phyloP scores from a whole-genome alignment of 2,797 vertebrate species.

The Phylloscopus collybita region DNA sequence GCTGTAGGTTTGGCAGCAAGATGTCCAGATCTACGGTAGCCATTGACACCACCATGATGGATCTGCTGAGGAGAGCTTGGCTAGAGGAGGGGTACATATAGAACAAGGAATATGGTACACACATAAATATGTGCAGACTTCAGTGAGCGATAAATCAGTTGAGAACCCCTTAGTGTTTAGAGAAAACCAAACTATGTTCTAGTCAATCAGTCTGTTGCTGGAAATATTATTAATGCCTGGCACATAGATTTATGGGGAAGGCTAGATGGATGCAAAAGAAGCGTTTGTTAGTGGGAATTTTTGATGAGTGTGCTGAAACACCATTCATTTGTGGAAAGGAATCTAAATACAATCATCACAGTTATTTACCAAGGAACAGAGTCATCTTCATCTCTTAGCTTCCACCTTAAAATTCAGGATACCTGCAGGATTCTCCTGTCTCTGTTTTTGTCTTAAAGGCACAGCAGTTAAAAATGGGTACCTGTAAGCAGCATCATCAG shows the following conservation, averaged over 20 bases:
- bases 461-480: neutral
- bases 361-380: neutral
- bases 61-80: neutral
- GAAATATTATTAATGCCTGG: slow-evolving; percentile 51
- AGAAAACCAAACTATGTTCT: slow-evolving; percentile 27
- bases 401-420: neutral
- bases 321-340: slow-evolving; percentile 2
- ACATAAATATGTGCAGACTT: neutral
- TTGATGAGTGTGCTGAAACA: slow-evolving; percentile 27
- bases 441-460: neutral
- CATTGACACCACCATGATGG: neutral
- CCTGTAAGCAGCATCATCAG: neutral
- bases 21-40: neutral
- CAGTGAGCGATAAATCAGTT: neutral
- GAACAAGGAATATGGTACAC: slow-evolving; percentile 16
- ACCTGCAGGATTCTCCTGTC: neutral
- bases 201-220: slow-evolving; percentile 55
- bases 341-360: neutral
- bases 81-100: neutral
- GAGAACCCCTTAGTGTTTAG: slow-evolving; percentile 45
- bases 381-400: neutral
- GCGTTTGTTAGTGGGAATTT: neutral
- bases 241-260: slow-evolving; percentile 25
- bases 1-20: neutral
- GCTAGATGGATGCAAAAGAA: slow-evolving; percentile 11